Percentiles rank a stretch among this genome's conserved stretches.
Conservation (phyloP, 2,113 vertebrate genomes). For the Alectura lathami region DNA sequence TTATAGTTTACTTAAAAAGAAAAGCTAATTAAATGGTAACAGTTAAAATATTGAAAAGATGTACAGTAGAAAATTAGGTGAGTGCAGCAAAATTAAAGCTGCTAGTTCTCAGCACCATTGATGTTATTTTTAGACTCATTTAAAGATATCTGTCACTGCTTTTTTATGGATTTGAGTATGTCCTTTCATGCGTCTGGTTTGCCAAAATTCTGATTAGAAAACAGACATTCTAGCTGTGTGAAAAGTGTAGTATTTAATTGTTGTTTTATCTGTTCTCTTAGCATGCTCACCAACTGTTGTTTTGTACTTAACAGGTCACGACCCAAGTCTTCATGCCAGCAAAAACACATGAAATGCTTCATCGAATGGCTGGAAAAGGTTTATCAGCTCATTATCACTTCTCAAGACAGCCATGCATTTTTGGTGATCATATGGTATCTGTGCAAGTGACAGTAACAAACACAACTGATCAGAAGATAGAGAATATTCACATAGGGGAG, state of each 20-base stretch:
- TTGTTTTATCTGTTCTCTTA: background rate
- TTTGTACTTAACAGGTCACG: slow-evolving; percentile 77
- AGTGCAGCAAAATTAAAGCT: background rate
- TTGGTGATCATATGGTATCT: slow-evolving; percentile 86
- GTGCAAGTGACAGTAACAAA: slow-evolving; percentile 89
- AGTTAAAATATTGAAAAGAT: background rate
- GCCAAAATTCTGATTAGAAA: background rate
- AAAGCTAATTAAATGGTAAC: background rate
- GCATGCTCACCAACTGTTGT: background rate
- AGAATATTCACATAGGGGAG: slow-evolving; percentile 86
- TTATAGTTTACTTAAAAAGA: background rate
- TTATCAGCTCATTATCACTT: slow-evolving; percentile 90
- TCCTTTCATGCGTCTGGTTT: background rate
- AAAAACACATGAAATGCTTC: slow-evolving; percentile 87
- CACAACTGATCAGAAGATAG: slow-evolving; percentile 83
- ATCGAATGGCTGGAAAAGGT: slow-evolving; percentile 94
- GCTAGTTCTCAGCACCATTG: background rate
- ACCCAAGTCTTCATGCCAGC: slow-evolving; percentile 82
- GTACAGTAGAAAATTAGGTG: background rate
- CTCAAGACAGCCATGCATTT: slow-evolving; percentile 87
- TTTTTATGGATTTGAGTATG: background rate
- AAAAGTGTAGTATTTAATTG: background rate
- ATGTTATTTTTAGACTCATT: background rate
- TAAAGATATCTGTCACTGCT: background rate
- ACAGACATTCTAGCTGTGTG: background rate